Evolutionary conservation across 1,140 invertebrate species (phyloP), one percentile per base, ranked within the genome.

Genomic region (Sitobion miscanthi): DNA sequence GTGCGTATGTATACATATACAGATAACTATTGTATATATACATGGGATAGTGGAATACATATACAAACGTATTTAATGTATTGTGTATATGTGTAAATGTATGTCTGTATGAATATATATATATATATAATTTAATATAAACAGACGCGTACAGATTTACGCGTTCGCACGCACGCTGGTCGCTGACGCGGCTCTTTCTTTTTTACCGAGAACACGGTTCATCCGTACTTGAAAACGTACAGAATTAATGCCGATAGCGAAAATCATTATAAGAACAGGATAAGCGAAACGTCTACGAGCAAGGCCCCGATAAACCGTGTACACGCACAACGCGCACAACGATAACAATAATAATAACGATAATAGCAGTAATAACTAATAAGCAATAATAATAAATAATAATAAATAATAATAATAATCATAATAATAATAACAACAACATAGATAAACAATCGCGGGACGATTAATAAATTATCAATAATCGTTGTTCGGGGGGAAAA

Each of bases 341-440:
- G 45, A 86, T n/a, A n/a, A 86, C 14, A 86, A 86, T 17, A 47
- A 45, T 47, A 86, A 86, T 86, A 86, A 86, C 30, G 23, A 45
- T 86, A 86, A 77, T 69, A 69, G 14, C 30, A n/a, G 62, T 86
- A 83, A 83, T 83, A 86, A 25, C 23, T 42, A 42, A 85, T 42
- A 87, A 87, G 62, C 47, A 87, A 87, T 88, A 88, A 88, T 52
- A 88, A 52, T 52, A 52, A 52, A 38, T 38, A 89, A 54, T 23
- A 7, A 25, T 54, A 54, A 42, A 23, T 23, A 21, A 54, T 35
- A 1, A n/a, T 52, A 49, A 23, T 21, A 35, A 88, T 35, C 21
- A 88, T 54, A 89, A 89, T 9, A 54, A 89, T 9, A 54, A 89
- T 14, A 42, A 25, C 77, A 45, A 86, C 23, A 86, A 47, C 21